Percentiles rank a stretch among this genome's conserved stretches.
These are phyloP conservation scores for Himantopus leucocephalus DNA, from an alignment of 2,113 vertebrate species.

Conservation along the genomic window DNA sequence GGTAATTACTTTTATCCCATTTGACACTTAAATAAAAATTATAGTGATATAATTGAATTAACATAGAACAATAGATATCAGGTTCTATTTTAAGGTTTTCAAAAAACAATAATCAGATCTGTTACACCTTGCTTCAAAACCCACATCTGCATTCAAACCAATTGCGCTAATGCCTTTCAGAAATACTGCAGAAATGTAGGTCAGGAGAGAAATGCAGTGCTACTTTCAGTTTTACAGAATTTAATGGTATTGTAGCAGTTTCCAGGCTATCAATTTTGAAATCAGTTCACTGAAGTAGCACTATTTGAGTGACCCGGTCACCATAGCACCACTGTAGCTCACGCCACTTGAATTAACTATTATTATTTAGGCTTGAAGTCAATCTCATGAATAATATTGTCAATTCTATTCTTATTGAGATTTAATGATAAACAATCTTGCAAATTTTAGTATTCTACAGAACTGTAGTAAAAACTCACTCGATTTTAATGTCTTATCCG, in stretches of 20 bases:
- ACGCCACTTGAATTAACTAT: neutral
- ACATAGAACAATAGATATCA: neutral
- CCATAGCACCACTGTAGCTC: neutral
- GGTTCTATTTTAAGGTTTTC: neutral
- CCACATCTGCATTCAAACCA: neutral
- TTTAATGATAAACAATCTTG: neutral
- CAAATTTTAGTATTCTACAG: neutral
- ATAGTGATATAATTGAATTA: neutral
- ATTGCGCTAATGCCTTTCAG: neutral
- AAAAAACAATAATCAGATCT: neutral
- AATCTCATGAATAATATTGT: neutral
- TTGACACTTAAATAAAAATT: neutral
- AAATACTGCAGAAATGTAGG: constrained; percentile 5
- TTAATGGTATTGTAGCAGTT: neutral
- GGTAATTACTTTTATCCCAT: neutral
- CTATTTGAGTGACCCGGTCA: neutral
- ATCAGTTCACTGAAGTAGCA: neutral
- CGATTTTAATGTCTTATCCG: neutral
- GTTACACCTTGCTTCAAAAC: neutral
- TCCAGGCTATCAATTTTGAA: neutral
- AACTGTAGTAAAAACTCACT: neutral
- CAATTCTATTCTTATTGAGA: neutral
- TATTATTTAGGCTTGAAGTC: neutral
- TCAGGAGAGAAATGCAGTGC: neutral
- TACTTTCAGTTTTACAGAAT: neutral